Percentiles rank a stretch among this genome's conserved stretches.
Conservation (phyloP, 2,888 invertebrate species). For the Zaprionus obscuricornis region DNA sequence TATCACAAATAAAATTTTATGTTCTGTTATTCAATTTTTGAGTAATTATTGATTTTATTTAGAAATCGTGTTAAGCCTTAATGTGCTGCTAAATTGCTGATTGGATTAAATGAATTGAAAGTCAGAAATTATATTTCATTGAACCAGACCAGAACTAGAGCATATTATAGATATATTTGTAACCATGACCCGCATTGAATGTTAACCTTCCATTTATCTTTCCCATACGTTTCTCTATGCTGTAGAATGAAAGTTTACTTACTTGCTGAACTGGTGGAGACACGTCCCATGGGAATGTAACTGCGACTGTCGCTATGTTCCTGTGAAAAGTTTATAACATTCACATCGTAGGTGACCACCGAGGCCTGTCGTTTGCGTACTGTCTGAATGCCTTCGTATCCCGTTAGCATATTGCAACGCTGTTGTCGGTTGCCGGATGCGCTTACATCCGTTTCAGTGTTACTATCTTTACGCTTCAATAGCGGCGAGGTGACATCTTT, state of each 20-base stretch:
- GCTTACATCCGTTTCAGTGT: constrained; percentile 62
- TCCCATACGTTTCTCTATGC: constrained; percentile 7
- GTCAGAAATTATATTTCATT: constrained; percentile 8
- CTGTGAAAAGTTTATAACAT: constrained; percentile 83
- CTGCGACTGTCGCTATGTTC: constrained; percentile 82
- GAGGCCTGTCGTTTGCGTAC: constrained; percentile 83
- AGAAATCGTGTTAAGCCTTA: too few relatives aligned
- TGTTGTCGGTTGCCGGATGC: constrained; percentile 66
- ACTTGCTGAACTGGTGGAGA: constrained; percentile 83
- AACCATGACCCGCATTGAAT: constrained; percentile 22
- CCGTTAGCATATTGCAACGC: constrained; percentile 74
- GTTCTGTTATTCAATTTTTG: too few relatives aligned
- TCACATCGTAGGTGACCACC: constrained; percentile 83
- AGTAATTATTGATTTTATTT: too few relatives aligned
- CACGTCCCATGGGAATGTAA: constrained; percentile 83
- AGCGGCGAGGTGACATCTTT: constrained; percentile 80
- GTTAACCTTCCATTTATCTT: constrained; percentile 27
- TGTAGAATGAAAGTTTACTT: constrained; percentile 58
- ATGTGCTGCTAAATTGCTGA: too few relatives aligned
- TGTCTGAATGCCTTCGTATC: constrained; percentile 80
- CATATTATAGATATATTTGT: not conserved
- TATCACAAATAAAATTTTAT: too few relatives aligned
- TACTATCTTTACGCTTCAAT: constrained; percentile 73
- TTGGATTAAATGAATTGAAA: too few relatives aligned
- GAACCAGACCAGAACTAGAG: constrained; percentile 5